These are phyloP conservation scores for Galemys pyrenaicus DNA, from an alignment of 2,113 vertebrate species.

Conservation along the genomic window DNA sequence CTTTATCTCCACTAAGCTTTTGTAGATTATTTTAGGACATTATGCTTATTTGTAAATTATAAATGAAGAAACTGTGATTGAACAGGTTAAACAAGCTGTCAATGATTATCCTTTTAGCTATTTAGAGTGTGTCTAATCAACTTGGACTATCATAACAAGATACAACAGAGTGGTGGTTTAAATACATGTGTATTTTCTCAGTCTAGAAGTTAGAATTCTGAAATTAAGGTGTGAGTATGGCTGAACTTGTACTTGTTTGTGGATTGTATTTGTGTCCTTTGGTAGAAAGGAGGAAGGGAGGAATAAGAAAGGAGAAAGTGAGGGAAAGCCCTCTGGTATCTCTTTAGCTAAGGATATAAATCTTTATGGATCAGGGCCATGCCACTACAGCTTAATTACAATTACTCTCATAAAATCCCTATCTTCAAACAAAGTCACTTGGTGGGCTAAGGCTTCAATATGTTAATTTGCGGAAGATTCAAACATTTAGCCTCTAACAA, in stretches of 20 bases:
- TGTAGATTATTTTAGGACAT: not conserved
- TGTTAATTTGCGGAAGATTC: not conserved
- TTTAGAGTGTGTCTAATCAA: not conserved
- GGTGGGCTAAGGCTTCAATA: not conserved
- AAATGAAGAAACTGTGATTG: not conserved
- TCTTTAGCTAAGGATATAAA: not conserved
- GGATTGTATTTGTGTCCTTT: not conserved
- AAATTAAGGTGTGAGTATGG: not conserved
- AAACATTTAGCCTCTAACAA: not conserved
- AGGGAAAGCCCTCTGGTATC: not conserved
- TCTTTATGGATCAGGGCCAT: not conserved
- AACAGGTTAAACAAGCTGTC: not conserved
- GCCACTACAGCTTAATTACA: not conserved
- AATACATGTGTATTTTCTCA: not conserved
- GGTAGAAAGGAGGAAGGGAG: too few species aligned
- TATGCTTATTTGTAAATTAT: not conserved
- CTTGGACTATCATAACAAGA: not conserved
- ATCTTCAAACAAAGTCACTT: not conserved
- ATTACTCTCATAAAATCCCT: not conserved
- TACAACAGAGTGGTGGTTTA: not conserved
- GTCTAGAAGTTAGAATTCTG: not conserved
- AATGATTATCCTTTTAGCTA: not conserved
- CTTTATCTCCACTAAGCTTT: not conserved
- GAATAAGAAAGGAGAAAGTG: too few species aligned
- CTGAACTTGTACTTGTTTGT: too few species aligned